These are phyloP conservation scores for Pseudochirops corinnae DNA, from an alignment of 2,797 vertebrate species.

Conservation along the genomic window DNA sequence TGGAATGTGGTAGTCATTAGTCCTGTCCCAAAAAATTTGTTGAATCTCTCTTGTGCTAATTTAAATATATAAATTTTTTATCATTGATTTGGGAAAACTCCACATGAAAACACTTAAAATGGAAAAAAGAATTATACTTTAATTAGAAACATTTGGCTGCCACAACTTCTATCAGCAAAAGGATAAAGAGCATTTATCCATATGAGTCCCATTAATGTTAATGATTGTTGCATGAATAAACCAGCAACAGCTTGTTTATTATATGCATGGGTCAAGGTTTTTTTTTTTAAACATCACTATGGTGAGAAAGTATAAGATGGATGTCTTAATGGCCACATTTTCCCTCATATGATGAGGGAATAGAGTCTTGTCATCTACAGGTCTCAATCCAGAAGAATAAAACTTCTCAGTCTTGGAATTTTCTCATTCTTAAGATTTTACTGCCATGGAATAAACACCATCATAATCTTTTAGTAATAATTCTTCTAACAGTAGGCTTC, in stretches of 20 bases:
- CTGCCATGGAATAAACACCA: neutral
- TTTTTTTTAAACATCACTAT: neutral
- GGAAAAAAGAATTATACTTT: slow-evolving; percentile 32
- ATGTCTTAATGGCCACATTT: neutral
- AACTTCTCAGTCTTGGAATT: neutral
- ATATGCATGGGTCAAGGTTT: neutral
- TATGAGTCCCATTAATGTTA: neutral
- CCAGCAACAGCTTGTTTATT: neutral
- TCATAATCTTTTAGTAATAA: neutral
- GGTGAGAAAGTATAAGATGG: neutral
- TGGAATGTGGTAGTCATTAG: neutral
- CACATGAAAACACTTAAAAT: slow-evolving; percentile 35
- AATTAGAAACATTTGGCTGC: slow-evolving; percentile 17
- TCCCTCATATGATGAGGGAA: neutral
- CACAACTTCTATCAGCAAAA: neutral
- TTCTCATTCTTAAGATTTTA: neutral
- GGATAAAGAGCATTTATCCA: neutral
- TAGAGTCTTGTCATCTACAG: neutral
- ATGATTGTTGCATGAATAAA: neutral
- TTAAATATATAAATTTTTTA: slow-evolving; percentile 20
- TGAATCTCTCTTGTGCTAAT: slow-evolving; percentile 32
- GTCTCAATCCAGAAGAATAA: neutral
- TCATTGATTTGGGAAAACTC: neutral
- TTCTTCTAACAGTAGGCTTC: neutral
- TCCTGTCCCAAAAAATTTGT: slow-evolving; percentile 14